Evolutionary conservation across 2,797 vertebrate genomes (phyloP), one percentile per base, ranked within the genome.

Genomic region (Cryptoblepharus egeriae): DNA sequence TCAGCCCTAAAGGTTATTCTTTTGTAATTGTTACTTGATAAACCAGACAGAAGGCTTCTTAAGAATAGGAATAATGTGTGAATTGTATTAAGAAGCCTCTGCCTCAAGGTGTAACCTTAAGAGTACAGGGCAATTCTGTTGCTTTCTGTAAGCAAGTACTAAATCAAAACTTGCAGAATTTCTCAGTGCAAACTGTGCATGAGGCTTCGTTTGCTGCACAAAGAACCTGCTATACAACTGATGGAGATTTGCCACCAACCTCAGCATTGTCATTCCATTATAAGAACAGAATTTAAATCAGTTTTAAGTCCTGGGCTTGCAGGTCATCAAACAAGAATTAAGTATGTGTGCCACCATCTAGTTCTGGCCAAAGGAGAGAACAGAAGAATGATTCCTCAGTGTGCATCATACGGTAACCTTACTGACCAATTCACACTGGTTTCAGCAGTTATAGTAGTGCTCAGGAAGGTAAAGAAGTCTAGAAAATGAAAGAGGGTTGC

Each of bases 21-120:
- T 76, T 84, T 63, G 30, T 24, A 49, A 72, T 58, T 60, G 42
- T 83, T 85, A 39, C 1, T 52, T 89, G 73, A 79, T 67, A 88
- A 28, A 24, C 49, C 45, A 79, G 18, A 42, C 49, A 57, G 24
- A 73, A 45, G 35, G 32, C 39, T 13, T 52, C 58, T 39, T 64
- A 63, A 64, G 75, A 63, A 77, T 5, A 30, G 58, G 71, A 72
- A 64, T 60, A 64, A 32, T 42, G 32, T 77, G 32, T 10, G 15
- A 42, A 63, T 30, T 71, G 45, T 57, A 26, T 72, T 63, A 52
- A 37, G 35, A 72, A 81, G 32, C 26, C 12, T 5, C 11, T 2
- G 24, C 39, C 16, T 65, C 26, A 28, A 49, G 57, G 26, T 30
- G 35, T 77, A 24, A 63, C 32, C 68, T 83, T 20, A n/a, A 22